phyloP scores from a whole-genome alignment of 1,140 invertebrate species.

The Cyclargus thomasi region DNA sequence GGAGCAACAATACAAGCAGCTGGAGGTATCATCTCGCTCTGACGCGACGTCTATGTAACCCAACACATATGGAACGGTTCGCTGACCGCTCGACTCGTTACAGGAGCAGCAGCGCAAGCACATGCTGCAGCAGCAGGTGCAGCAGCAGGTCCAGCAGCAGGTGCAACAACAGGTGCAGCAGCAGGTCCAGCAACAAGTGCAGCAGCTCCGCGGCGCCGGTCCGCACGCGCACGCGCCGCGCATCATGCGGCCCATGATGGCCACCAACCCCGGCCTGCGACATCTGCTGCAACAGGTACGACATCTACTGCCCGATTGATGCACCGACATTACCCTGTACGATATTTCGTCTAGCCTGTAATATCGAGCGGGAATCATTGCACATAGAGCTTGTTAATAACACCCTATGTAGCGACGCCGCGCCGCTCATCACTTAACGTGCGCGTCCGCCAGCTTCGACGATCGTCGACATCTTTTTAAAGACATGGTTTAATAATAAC shows the following conservation, averaged over 20 bases:
- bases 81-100: background rate
- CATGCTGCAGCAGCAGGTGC: conserved; percentile 41
- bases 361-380: background rate
- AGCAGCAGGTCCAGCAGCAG: conserved; percentile 26
- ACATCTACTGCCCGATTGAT: no score
- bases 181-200: conserved; percentile 43
- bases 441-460: background rate
- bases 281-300: conserved; percentile 76
- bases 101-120: conserved; percentile 47
- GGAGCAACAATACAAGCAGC: conserved; percentile 77
- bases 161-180: conserved; percentile 55
- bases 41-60: no score
- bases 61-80: background rate
- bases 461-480: background rate
- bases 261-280: conserved; percentile 74
- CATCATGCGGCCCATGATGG: conserved; percentile 73
- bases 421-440: background rate
- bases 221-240: conserved; percentile 34
- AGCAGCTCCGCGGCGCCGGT: conserved; percentile 41
- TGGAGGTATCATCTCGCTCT: background rate
- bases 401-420: background rate
- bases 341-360: background rate
- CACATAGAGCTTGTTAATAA: background rate
- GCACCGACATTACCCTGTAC: background rate
- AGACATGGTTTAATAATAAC: no score